These are phyloP conservation scores for Notamacropus eugenii DNA, from an alignment of 2,797 vertebrate genomes.

Conservation along the genomic window DNA sequence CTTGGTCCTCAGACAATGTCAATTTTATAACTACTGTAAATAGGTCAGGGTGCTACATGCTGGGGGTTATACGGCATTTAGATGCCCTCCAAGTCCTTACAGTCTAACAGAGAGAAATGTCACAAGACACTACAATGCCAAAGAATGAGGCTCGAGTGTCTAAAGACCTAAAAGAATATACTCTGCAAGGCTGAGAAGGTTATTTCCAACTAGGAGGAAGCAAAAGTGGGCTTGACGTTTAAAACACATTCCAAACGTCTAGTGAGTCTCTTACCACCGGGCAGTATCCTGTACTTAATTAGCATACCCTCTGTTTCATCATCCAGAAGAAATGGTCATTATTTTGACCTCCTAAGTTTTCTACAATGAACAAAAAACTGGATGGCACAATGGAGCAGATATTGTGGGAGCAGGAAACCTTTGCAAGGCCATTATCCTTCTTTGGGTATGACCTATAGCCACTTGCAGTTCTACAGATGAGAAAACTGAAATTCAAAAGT, in stretches of 20 bases:
- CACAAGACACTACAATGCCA: not conserved
- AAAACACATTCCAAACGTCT: not conserved
- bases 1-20: not conserved
- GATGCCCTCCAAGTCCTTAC: not conserved
- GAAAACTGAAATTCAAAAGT: not conserved
- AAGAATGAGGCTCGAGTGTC: not conserved
- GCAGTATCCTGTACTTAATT: conserved; percentile 41
- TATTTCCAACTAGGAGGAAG: not conserved
- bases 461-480: not conserved
- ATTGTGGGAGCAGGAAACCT: not conserved
- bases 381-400: not conserved
- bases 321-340: not conserved
- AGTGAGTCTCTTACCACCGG: not conserved
- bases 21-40: not conserved
- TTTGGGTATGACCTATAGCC: not conserved
- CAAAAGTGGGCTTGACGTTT: conserved; percentile 22
- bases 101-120: not conserved
- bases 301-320: conserved; percentile 6
- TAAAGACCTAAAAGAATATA: not conserved
- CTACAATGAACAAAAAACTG: not conserved
- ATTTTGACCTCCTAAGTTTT: not conserved
- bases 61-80: not conserved
- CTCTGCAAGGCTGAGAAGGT: not conserved
- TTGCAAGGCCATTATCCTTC: not conserved
- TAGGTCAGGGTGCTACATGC: not conserved